Conservation (phyloP, 2,888 invertebrate species). For the Cephus rjabovi region DNA sequence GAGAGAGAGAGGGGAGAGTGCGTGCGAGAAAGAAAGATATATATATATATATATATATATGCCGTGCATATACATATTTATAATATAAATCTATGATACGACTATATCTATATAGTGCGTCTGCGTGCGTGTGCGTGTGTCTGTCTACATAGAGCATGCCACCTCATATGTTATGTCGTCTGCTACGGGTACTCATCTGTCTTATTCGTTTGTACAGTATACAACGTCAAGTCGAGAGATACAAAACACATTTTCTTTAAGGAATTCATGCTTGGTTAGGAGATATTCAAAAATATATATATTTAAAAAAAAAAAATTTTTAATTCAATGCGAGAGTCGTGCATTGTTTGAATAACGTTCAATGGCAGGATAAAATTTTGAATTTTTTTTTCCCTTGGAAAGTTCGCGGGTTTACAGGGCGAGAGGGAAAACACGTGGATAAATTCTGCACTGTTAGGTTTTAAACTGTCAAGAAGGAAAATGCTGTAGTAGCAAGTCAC, state of each 20-base stretch:
- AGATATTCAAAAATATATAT: background rate
- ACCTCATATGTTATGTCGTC: constrained; percentile 40
- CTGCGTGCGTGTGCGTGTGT: constrained; percentile 23
- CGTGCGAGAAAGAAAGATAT: no score
- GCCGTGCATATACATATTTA: constrained; percentile 27
- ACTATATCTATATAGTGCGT: constrained; percentile 5
- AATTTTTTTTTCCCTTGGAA: background rate
- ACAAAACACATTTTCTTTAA: background rate
- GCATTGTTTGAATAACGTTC: background rate
- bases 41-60: constrained; percentile 29
- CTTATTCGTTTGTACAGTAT: constrained; percentile 25
- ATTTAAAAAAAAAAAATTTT: background rate
- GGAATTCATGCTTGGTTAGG: background rate
- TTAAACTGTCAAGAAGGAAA: background rate
- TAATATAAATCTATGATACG: constrained; percentile 22
- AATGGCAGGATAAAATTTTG: background rate
- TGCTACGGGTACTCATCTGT: constrained; percentile 37
- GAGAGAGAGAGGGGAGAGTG: background rate
- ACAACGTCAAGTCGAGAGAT: background rate
- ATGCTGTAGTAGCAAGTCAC: background rate
- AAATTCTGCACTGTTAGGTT: background rate
- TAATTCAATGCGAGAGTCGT: background rate
- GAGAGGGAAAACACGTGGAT: background rate
- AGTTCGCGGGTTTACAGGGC: background rate
- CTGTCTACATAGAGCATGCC: constrained; percentile 56